These are phyloP conservation scores for Drosophila rufa DNA, from an alignment of 1,140 invertebrate genomes.

Conservation along the genomic window DNA sequence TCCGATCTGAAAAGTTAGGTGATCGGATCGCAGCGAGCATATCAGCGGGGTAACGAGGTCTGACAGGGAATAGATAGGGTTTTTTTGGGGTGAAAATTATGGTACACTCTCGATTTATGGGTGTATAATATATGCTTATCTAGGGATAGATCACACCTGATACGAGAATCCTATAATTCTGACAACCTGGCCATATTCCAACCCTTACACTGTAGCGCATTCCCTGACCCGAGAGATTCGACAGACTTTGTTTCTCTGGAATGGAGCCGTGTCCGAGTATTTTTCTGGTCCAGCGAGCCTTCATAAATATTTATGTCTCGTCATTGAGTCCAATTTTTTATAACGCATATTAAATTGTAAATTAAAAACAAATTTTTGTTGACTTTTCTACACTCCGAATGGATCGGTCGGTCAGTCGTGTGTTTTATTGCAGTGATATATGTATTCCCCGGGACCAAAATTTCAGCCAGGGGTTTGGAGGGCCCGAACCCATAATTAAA, in stretches of 20 bases:
- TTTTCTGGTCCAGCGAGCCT: slow-evolving; percentile 58
- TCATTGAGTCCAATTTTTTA: slow-evolving; percentile 82
- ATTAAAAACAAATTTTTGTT: slow-evolving; percentile 84
- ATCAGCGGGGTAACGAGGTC: slow-evolving; percentile 10
- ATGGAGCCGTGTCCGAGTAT: slow-evolving; percentile 5
- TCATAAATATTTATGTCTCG: slow-evolving; percentile 81
- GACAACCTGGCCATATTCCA: too few species aligned
- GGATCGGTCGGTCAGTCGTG: slow-evolving; percentile 14
- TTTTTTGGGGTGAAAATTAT: background rate
- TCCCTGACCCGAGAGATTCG: background rate
- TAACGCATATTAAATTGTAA: slow-evolving; percentile 84
- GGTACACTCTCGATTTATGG: slow-evolving; percentile 20
- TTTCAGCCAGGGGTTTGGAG: slow-evolving; percentile 32
- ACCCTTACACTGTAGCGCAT: slow-evolving; percentile 57
- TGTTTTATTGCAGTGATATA: slow-evolving; percentile 73
- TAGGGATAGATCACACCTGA: slow-evolving; percentile 9
- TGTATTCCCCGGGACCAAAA: slow-evolving; percentile 13
- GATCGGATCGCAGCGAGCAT: slow-evolving; percentile 46
- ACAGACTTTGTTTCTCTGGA: background rate
- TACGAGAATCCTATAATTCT: too few species aligned
- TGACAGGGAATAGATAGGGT: background rate
- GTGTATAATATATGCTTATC: slow-evolving; percentile 24
- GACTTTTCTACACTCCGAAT: slow-evolving; percentile 76
- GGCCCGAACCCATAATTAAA: slow-evolving; percentile 79
- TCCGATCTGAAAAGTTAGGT: slow-evolving; percentile 26